Evolutionary conservation across 2,113 vertebrate genomes (phyloP).

Genomic region (Oreochromis aureus): DNA sequence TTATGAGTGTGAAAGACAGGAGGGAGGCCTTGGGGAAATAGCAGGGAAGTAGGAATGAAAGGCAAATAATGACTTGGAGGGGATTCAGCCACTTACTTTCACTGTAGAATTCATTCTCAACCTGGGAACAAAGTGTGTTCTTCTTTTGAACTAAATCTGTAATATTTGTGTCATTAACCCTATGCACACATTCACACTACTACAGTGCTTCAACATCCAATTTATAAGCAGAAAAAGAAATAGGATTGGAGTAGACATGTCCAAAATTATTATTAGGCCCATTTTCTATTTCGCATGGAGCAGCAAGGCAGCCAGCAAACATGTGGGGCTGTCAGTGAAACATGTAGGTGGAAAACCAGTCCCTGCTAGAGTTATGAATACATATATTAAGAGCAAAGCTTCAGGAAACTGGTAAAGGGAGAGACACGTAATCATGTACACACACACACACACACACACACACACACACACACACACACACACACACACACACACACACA

Average conservation of each 20-base stretch:
- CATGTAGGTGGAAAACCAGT: too few relatives aligned
- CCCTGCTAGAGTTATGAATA: too few relatives aligned
- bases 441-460: too few relatives aligned
- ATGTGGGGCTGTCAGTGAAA: too few relatives aligned
- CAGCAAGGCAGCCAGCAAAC: neutral
- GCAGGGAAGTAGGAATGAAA: neutral
- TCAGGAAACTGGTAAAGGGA: too few relatives aligned
- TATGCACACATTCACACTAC: too few relatives aligned
- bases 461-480: too few relatives aligned
- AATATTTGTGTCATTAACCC: too few relatives aligned
- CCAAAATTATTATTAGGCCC: neutral
- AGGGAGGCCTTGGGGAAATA: neutral
- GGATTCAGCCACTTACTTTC: neutral
- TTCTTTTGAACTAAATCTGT: neutral
- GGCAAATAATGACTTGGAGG: neutral
- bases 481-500: too few relatives aligned
- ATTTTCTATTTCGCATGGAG: neutral
- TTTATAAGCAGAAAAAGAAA: neutral
- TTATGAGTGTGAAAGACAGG: constrained; percentile 9
- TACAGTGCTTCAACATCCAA: neutral
- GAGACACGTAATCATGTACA: too few relatives aligned
- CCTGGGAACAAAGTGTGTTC: neutral
- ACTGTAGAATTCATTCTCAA: neutral
- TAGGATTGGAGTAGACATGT: neutral
- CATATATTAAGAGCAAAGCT: too few relatives aligned